Percentiles rank a stretch among this genome's conserved stretches.
These are phyloP conservation scores for Chaunax sp. DNA, from an alignment of 2,797 vertebrate species.

Conservation along the genomic window DNA sequence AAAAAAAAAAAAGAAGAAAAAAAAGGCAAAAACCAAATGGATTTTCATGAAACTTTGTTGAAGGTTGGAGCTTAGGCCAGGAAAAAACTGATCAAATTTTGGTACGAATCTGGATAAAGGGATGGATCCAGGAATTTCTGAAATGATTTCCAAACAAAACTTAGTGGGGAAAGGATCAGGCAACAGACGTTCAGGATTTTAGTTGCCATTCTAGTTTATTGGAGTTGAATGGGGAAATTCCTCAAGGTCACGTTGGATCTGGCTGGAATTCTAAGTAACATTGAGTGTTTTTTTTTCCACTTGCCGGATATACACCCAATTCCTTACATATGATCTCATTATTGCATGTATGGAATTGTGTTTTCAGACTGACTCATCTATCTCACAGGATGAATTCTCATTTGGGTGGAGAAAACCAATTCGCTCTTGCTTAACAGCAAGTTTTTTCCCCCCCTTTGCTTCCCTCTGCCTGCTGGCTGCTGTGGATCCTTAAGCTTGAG, in stretches of 20 bases:
- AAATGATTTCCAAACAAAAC: too few relatives aligned
- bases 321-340: constrained; percentile 76
- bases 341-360: constrained; percentile 70
- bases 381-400: constrained; percentile 73
- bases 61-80: too few relatives aligned
- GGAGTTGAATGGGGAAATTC: too few relatives aligned
- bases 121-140: too few relatives aligned
- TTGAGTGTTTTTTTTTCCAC: constrained; percentile 40
- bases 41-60: too few relatives aligned
- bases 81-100: too few relatives aligned
- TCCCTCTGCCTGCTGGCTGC: constrained; percentile 57
- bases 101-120: too few relatives aligned
- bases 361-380: constrained; percentile 72
- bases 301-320: constrained; percentile 52
- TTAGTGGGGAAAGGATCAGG: too few relatives aligned
- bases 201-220: too few relatives aligned
- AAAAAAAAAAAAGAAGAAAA: too few relatives aligned
- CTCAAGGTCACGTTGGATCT: constrained; percentile 11
- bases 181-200: too few relatives aligned
- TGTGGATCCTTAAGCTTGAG: constrained; percentile 39
- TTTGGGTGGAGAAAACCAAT: constrained; percentile 74
- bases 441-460: constrained; percentile 14
- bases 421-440: constrained; percentile 69
- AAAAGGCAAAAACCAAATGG: too few relatives aligned
- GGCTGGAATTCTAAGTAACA: constrained; percentile 29